Percentiles rank a stretch among this genome's conserved stretches.
phyloP scores from a whole-genome alignment of 2,888 invertebrate species.

The Alitta virens region DNA sequence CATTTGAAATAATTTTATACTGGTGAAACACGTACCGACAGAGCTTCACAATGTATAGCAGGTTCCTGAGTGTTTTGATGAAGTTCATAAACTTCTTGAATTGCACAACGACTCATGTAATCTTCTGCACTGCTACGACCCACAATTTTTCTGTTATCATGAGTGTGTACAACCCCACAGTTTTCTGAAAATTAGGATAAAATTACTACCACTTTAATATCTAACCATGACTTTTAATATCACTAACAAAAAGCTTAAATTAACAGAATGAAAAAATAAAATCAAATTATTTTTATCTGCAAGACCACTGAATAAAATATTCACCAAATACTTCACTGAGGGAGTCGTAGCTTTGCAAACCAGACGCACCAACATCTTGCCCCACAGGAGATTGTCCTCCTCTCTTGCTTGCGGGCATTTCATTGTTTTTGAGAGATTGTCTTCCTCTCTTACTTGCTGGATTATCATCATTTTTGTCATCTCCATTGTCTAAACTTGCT shows the following conservation, averaged over 20 bases:
- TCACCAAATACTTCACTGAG: conserved; percentile 24
- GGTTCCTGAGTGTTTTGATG: conserved; percentile 47
- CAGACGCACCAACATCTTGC: too few relatives aligned
- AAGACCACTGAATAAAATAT: too few relatives aligned
- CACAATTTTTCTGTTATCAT: conserved; percentile 45
- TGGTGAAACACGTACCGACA: conserved; percentile 4
- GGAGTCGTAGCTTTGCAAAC: conserved; percentile 6
- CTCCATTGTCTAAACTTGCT: too few relatives aligned
- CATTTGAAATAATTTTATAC: too few relatives aligned
- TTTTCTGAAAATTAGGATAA: conserved; percentile 21
- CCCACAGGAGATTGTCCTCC: too few relatives aligned
- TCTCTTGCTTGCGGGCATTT: too few relatives aligned
- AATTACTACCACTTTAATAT: neutral
- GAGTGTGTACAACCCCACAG: conserved; percentile 46
- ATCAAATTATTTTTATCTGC: too few relatives aligned
- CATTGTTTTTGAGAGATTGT: too few relatives aligned
- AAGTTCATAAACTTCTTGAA: conserved; percentile 50
- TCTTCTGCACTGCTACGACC: conserved; percentile 51
- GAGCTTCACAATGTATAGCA: conserved; percentile 45
- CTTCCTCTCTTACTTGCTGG: too few relatives aligned
- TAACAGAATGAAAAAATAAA: neutral
- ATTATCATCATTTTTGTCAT: too few relatives aligned
- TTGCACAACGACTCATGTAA: conserved; percentile 52
- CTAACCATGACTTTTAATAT: too few relatives aligned
- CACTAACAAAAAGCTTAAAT: neutral